Percentiles rank a stretch among this genome's conserved stretches.
Conservation (phyloP, 2,888 invertebrate genomes). For the Phytoseiulus persimilis region DNA sequence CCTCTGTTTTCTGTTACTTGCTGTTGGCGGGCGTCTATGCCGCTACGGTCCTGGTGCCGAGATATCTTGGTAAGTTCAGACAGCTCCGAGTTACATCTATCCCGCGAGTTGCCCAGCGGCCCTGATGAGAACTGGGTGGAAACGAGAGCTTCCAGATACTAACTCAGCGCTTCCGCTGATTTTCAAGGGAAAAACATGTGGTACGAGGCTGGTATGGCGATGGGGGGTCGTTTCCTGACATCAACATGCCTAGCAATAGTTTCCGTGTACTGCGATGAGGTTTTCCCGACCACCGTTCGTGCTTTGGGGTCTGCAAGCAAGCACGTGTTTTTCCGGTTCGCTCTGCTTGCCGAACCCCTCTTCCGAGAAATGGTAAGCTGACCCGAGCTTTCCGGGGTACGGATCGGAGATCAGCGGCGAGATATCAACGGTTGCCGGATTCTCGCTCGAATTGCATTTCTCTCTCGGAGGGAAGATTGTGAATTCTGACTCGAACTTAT, state of each 20-base stretch:
- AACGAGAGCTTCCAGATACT: no score
- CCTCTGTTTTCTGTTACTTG: constrained; percentile 12
- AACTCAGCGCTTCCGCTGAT: no score
- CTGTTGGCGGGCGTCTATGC: constrained; percentile 19
- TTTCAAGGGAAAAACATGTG: not conserved
- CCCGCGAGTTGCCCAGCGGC: no score
- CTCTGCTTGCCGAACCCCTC: constrained; percentile 31
- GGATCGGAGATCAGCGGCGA: no score
- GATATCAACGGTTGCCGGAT: no score
- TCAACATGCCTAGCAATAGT: constrained; percentile 14
- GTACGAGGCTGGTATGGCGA: constrained; percentile 17
- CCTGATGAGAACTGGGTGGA: not conserved
- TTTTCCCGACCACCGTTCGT: constrained; percentile 27
- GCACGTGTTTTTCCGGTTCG: constrained; percentile 27
- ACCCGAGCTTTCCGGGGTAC: no score
- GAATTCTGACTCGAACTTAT: not conserved
- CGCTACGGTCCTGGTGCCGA: not conserved
- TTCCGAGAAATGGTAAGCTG: constrained; percentile 27
- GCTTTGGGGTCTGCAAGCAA: constrained; percentile 22
- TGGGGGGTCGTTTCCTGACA: constrained; percentile 31
- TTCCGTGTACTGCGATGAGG: constrained; percentile 19
- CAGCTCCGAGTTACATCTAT: no score
- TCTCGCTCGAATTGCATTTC: not conserved
- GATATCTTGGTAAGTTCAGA: constrained; percentile 25
- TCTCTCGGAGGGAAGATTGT: no score